Evolutionary conservation across 2,888 invertebrate genomes (phyloP).

Genomic region (Microctonus aethiopoides): DNA sequence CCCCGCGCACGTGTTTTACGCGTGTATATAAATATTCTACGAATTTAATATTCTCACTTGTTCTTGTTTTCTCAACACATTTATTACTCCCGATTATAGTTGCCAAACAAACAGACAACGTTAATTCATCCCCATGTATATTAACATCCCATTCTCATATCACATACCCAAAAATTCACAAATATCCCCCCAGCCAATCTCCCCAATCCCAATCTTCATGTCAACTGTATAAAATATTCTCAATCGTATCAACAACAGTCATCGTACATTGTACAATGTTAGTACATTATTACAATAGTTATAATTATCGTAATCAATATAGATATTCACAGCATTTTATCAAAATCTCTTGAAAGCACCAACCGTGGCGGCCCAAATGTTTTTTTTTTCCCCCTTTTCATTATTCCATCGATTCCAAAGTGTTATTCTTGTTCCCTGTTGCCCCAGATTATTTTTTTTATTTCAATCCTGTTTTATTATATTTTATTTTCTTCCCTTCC

Average conservation of each 20-base stretch:
- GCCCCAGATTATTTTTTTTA: background rate
- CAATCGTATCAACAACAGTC: conserved; percentile 67
- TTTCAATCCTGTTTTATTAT: too few species aligned
- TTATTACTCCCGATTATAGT: background rate
- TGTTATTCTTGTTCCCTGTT: conserved; percentile 5
- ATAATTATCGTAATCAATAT: conserved; percentile 65
- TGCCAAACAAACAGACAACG: background rate
- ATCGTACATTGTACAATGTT: conserved; percentile 66
- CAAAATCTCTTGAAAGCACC: conserved; percentile 66
- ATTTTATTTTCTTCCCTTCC: background rate
- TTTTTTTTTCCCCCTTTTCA: conserved; percentile 10
- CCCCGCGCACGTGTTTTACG: background rate
- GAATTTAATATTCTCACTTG: background rate
- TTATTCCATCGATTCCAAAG: conserved; percentile 5
- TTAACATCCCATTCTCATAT: conserved; percentile 11
- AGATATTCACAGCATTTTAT: conserved; percentile 67
- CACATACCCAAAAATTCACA: conserved; percentile 39
- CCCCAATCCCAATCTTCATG: conserved; percentile 48
- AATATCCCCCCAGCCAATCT: conserved; percentile 45
- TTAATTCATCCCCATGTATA: too few species aligned
- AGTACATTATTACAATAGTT: conserved; percentile 66
- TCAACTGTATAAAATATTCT: conserved; percentile 68
- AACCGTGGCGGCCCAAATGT: conserved; percentile 49
- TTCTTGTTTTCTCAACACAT: background rate
- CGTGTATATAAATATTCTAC: background rate